phyloP scores from a whole-genome alignment of 2,888 invertebrate species.

The Andrena flavipes region DNA sequence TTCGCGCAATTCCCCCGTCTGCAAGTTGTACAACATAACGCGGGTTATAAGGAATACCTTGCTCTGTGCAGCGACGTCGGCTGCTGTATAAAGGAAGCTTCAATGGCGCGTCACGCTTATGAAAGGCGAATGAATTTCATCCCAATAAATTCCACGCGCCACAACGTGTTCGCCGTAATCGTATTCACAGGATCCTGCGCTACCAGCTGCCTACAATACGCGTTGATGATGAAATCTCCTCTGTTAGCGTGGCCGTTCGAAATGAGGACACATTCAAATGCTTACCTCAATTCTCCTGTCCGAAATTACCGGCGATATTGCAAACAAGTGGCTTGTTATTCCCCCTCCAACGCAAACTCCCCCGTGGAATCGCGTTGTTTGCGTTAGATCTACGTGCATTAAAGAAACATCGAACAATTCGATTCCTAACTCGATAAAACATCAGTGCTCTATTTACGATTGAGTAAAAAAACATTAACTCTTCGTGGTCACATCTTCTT shows the following conservation, averaged over 20 bases:
- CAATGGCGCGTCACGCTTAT: constrained; percentile 26
- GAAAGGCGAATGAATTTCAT: constrained; percentile 68
- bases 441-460: neutral
- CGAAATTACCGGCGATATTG: constrained; percentile 62
- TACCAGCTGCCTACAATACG: constrained; percentile 56
- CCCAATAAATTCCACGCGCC: constrained; percentile 66
- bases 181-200: constrained; percentile 60
- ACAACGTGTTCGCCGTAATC: constrained; percentile 71
- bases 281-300: constrained; percentile 62
- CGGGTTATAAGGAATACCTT: constrained; percentile 14
- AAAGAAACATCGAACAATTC: neutral
- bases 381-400: neutral
- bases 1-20: neutral
- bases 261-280: constrained; percentile 67
- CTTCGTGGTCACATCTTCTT: neutral
- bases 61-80: neutral
- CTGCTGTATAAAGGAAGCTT: constrained; percentile 10
- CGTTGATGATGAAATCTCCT: constrained; percentile 67
- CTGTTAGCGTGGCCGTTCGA: constrained; percentile 54
- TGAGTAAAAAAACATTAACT: neutral
- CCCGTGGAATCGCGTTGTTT: neutral
- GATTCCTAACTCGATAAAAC: neutral
- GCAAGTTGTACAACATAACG: constrained; percentile 13
- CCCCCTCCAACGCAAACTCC: constrained; percentile 27
- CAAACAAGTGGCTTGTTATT: constrained; percentile 56